Evolutionary conservation across 2,888 invertebrate genomes (phyloP), one percentile per base, ranked within the genome.

Genomic region (Lathronympha strigana): DNA sequence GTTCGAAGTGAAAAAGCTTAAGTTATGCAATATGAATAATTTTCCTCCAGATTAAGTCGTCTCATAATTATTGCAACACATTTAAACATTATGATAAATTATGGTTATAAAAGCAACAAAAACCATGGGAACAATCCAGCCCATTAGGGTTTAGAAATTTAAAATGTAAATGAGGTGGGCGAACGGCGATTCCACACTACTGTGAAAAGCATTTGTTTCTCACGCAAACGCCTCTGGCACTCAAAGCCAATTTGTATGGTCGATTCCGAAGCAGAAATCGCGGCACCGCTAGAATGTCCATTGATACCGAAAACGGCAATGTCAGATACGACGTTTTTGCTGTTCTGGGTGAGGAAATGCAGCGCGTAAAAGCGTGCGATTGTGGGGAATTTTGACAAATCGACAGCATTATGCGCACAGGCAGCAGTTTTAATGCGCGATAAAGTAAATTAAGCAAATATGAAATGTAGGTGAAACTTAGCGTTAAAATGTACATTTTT

Each of bases 181-280:
- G 70, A 76, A 76, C 76, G 75, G 75, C 76, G 71, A 81, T 83
- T 82, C 80, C 77, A 81, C 78, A 79, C 78, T 76, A 72, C 70
- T 71, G 73, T 77, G 77, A 79, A 82, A 76, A 81, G 75, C 68
- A 72, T 71, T 63, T 61, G 70, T 73, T 80, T 83, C 81, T 78
- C 84, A 84, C 80, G 83, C 78, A 73, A 79, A 69, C 70, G 58
- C 64, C 67, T 47, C 68, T 60, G 67, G 69, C 72, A 75, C 72
- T 45, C 76, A 73, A 76, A 71, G 70, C 67, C 63, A 72, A 79
- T 80, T 76, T 75, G 69, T 71, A 75, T 70, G 75, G 69, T 60
- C 53, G 67, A 69, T 68, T 70, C 55, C 57, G 36, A 47, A 49
- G 61, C 60, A 61, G 50, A 61, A 57, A 23, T 57, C 43, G n/a